These are phyloP conservation scores for Cantharis flavilabris DNA, from an alignment of 2,888 invertebrate genomes.

Conservation along the genomic window DNA sequence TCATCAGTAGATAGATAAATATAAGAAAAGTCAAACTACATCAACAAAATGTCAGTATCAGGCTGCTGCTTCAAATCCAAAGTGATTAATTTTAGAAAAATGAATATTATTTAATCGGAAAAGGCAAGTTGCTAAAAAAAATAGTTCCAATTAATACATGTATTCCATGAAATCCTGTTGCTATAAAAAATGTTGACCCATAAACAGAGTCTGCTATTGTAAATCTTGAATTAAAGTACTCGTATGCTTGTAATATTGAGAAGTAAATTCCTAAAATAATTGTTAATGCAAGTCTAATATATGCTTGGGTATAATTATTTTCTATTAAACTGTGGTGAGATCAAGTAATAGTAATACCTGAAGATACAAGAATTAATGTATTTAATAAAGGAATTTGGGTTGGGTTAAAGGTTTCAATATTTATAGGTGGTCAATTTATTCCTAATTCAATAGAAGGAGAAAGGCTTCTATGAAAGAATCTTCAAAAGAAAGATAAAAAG, in stretches of 20 bases:
- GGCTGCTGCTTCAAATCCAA: conserved; percentile 68
- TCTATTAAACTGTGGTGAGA: conserved; percentile 63
- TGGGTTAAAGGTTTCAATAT: conserved; percentile 67
- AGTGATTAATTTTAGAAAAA: conserved; percentile 62
- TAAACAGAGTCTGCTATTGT: conserved; percentile 65
- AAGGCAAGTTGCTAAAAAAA: conserved; percentile 60
- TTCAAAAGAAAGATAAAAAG: conserved; percentile 65
- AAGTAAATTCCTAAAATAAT: conserved; percentile 68
- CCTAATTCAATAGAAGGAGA: conserved; percentile 64
- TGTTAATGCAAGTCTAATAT: conserved; percentile 59
- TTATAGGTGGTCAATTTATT: conserved; percentile 66
- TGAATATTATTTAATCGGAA: conserved; percentile 58
- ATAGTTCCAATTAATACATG: conserved; percentile 70
- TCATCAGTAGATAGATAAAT: conserved; percentile 72
- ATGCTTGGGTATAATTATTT: conserved; percentile 56
- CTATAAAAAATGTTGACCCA: conserved; percentile 72
- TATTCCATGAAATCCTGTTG: conserved; percentile 76
- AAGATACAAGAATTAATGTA: conserved; percentile 72
- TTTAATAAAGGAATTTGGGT: conserved; percentile 74
- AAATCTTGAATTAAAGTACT: conserved; percentile 69
- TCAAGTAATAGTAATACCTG: conserved; percentile 71
- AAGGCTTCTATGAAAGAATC: conserved; percentile 62
- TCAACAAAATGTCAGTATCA: conserved; percentile 75
- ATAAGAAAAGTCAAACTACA: conserved; percentile 65
- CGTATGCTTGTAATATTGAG: conserved; percentile 67